These are phyloP conservation scores for Cebidichthys violaceus DNA, from an alignment of 2,113 vertebrate genomes.

Conservation along the genomic window DNA sequence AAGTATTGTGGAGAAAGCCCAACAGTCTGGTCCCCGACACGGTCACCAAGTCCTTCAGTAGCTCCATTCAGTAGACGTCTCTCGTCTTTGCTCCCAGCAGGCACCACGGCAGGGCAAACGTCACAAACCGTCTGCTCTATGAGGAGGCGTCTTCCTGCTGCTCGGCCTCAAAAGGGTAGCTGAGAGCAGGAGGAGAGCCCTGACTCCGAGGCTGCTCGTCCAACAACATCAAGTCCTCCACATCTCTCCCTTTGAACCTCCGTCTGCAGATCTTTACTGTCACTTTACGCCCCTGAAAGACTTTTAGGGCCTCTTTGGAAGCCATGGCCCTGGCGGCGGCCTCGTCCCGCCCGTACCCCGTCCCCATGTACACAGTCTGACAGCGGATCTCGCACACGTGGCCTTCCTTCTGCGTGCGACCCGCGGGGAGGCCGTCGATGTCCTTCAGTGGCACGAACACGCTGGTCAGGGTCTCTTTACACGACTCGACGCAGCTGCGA, in stretches of 20 bases:
- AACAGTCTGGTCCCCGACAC: conserved; percentile 41
- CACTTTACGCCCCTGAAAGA: conserved; percentile 96
- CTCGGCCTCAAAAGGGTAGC: conserved; percentile 87
- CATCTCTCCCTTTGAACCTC: conserved; percentile 90
- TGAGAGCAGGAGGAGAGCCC: conserved; percentile 93
- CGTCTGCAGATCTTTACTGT: conserved; percentile 93
- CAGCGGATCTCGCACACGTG: conserved; percentile 97
- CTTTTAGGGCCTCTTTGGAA: conserved; percentile 95
- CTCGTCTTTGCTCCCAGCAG: neutral
- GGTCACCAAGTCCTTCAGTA: conserved; percentile 20
- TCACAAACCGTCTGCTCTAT: conserved; percentile 22
- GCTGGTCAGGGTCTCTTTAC: conserved; percentile 92
- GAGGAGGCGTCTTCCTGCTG: conserved; percentile 39
- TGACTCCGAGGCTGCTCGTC: conserved; percentile 92
- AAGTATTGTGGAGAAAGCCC: conserved; percentile 2
- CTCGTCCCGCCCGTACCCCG: conserved; percentile 95
- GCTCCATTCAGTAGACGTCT: conserved; percentile 7
- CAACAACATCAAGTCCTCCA: conserved; percentile 93
- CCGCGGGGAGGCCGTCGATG: conserved; percentile 92
- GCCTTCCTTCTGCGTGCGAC: conserved; percentile 93
- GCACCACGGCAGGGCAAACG: neutral
- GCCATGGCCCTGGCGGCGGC: conserved; percentile 93
- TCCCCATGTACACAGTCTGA: conserved; percentile 94
- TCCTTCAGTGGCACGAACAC: conserved; percentile 96
- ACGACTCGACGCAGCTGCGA: conserved; percentile 91